Percentiles rank a stretch among this genome's conserved stretches.
Conservation (phyloP, 2,888 invertebrate genomes). For the Eretmocerus hayati region DNA sequence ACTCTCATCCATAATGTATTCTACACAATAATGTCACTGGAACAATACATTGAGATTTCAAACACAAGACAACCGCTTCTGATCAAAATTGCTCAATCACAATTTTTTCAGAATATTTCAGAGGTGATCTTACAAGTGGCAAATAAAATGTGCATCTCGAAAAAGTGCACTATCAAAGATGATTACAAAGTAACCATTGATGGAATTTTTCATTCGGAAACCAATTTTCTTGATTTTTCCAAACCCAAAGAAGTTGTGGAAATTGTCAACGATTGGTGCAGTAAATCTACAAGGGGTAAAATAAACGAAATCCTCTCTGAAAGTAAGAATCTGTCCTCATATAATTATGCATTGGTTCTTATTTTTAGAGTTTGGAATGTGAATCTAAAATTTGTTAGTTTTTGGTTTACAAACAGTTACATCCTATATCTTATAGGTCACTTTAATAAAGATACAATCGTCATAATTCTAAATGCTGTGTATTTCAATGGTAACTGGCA, state of each 20-base stretch:
- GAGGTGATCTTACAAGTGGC: slow-evolving; percentile 61
- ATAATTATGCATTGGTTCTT: not conserved
- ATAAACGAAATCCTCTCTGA: slow-evolving; percentile 68
- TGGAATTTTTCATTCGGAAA: slow-evolving; percentile 58
- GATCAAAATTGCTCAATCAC: no score
- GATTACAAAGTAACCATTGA: slow-evolving; percentile 55
- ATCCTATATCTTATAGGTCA: not conserved
- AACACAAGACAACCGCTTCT: no score
- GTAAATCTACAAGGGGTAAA: slow-evolving; percentile 69
- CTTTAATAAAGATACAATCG: slow-evolving; percentile 30
- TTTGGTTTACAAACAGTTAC: not conserved
- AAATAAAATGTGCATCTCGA: slow-evolving; percentile 63
- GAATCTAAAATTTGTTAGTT: no score
- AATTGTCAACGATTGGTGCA: slow-evolving; percentile 74
- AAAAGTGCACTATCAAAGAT: slow-evolving; percentile 44
- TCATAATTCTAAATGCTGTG: slow-evolving; percentile 76
- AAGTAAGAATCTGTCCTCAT: slow-evolving; percentile 31
- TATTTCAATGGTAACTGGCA: slow-evolving; percentile 81
- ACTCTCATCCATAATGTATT: no score
- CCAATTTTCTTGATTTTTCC: slow-evolving; percentile 58
- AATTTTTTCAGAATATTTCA: slow-evolving; percentile 37
- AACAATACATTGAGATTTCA: no score
- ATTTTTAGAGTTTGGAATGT: no score
- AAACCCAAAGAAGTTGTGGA: slow-evolving; percentile 44
- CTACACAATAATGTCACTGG: no score